phyloP scores from a whole-genome alignment of 2,113 vertebrate species.

The Suricata suricatta region DNA sequence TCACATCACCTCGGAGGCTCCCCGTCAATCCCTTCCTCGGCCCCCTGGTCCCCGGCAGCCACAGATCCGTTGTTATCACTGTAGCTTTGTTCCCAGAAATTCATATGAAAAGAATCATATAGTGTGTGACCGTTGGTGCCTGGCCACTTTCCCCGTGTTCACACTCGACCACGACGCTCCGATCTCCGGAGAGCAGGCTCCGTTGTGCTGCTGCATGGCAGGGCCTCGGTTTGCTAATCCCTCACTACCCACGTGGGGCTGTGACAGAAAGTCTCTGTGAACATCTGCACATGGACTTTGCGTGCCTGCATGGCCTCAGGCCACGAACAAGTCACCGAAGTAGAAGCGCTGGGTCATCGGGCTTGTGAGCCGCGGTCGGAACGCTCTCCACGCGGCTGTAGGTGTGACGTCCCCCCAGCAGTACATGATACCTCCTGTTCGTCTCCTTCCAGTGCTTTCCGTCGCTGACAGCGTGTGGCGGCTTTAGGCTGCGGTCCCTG shows the following conservation, averaged over 20 bases:
- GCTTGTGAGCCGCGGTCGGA: not conserved
- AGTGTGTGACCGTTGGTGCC: rapidly evolving
- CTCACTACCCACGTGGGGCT: too few relatives aligned
- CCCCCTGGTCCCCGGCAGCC: not conserved
- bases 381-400: rapidly evolving
- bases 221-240: not conserved
- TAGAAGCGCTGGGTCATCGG: not conserved
- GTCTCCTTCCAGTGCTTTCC: not conserved
- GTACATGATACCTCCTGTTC: rapidly evolving
- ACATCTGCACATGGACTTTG: too few relatives aligned
- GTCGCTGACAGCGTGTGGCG: not conserved
- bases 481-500: not conserved
- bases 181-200: not conserved
- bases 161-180: too few relatives aligned
- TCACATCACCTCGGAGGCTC: rapidly evolving
- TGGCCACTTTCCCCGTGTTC: not conserved
- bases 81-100: not conserved
- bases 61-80: not conserved
- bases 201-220: not conserved
- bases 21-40: rapidly evolving
- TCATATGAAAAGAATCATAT: not conserved
- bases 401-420: too few relatives aligned
- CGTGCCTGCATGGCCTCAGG: too few relatives aligned
- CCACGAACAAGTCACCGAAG: not conserved
- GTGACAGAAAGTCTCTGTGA: not conserved